Percentiles rank a stretch among this genome's conserved stretches.
These are phyloP conservation scores for Pelodiscus sinensis DNA, from an alignment of 2,113 vertebrate genomes.

Conservation along the genomic window DNA sequence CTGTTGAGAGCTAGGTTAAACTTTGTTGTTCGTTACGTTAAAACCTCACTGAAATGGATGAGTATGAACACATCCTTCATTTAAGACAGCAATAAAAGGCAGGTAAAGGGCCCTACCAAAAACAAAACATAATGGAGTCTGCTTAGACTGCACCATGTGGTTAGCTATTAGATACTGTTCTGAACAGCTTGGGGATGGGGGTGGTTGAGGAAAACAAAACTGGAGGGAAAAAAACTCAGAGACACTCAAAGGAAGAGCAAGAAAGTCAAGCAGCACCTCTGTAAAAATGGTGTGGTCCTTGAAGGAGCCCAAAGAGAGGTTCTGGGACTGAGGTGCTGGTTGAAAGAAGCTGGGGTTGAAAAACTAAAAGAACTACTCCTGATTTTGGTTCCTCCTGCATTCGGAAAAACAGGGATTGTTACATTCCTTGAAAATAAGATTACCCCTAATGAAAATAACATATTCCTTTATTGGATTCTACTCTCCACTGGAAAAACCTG, in stretches of 20 bases:
- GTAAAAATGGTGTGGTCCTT: background rate
- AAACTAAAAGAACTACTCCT: background rate
- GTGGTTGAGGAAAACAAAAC: background rate
- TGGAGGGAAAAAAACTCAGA: background rate
- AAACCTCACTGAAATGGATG: background rate
- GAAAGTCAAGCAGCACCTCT: background rate
- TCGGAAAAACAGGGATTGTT: background rate
- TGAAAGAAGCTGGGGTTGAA: background rate
- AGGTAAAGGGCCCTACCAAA: background rate
- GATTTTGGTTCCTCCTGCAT: background rate
- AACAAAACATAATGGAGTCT: background rate
- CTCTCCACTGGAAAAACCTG: background rate
- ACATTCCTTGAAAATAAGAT: background rate
- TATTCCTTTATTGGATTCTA: background rate
- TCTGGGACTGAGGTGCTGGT: background rate
- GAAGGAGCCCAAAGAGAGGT: background rate
- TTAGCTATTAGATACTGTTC: background rate
- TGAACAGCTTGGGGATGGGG: background rate
- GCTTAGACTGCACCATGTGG: background rate
- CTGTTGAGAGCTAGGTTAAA: background rate
- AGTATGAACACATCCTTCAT: background rate
- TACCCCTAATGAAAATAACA: background rate
- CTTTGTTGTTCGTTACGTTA: background rate
- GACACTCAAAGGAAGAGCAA: background rate
- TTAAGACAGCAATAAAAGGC: background rate